Conservation (phyloP, 2,797 vertebrate genomes). For the Alca torda region DNA sequence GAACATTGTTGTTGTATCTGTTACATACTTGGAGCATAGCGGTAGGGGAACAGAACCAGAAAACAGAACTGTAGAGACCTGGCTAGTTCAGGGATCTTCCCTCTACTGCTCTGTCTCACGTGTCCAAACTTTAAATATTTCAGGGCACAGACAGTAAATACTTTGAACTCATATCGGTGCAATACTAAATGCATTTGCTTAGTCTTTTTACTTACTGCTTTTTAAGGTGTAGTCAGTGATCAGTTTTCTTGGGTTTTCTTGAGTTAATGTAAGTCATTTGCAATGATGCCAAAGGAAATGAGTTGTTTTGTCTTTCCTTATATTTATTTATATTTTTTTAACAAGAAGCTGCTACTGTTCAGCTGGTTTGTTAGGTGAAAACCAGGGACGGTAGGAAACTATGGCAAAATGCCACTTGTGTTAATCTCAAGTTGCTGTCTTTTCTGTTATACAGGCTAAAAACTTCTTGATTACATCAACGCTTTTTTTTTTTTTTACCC, state of each 20-base stretch:
- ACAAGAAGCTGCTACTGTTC: slow-evolving; percentile 62
- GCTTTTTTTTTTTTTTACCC: slow-evolving; percentile 53
- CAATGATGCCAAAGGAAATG: slow-evolving; percentile 80
- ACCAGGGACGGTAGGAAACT: slow-evolving; percentile 53
- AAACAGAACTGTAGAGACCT: not conserved
- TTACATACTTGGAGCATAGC: slow-evolving; percentile 46
- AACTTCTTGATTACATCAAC: slow-evolving; percentile 49
- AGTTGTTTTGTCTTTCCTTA: slow-evolving; percentile 43
- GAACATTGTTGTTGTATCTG: slow-evolving; percentile 61
- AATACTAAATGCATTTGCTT: slow-evolving; percentile 66
- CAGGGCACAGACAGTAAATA: not conserved
- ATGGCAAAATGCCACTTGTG: slow-evolving; percentile 35
- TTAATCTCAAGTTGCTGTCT: slow-evolving; percentile 62
- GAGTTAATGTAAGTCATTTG: slow-evolving; percentile 70
- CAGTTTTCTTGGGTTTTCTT: slow-evolving; percentile 51
- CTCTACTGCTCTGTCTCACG: not conserved
- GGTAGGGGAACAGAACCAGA: not conserved
- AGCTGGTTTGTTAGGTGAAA: slow-evolving; percentile 43
- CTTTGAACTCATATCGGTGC: slow-evolving; percentile 56
- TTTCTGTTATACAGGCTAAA: slow-evolving; percentile 59
- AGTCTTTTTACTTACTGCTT: slow-evolving; percentile 56
- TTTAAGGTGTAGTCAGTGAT: slow-evolving; percentile 52
- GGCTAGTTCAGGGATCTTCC: not conserved
- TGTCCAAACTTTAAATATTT: not conserved
- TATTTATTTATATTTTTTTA: slow-evolving; percentile 78